Base-by-base conservation (phyloP, 2,888 invertebrate species). In the Lissonota sp. region DNA sequence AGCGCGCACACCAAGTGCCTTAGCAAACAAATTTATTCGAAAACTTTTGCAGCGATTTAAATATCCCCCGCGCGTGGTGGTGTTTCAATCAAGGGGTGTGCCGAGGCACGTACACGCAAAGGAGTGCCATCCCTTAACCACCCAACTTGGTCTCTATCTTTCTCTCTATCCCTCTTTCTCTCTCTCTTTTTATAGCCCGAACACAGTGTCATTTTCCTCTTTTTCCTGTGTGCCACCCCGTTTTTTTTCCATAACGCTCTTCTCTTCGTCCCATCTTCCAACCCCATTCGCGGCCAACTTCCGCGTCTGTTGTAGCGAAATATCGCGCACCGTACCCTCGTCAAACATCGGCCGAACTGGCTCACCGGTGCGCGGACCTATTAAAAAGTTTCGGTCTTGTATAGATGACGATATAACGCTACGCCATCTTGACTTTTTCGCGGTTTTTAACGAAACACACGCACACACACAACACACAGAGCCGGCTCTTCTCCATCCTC, bases 31-130 rank as follows among this genome's bases (percentile, higher is more conserved):
- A 89, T 89, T 89, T 89, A 89, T 89, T 89, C 89, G 85, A 78
- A 85, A 89, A 89, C 86, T 89, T 89, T 89, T 84, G 86, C 88
- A 86, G 73, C 77, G 81, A 88, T 89, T 88, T 89, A 88, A 89
- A 89, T 89, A 87, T 88, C 88, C 87, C 77, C 85, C 55, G 40
- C 63, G 58, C 58, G 53, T 80, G 73, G 69, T 81, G 81, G 86
- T 88, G 89, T 88, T 89, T 89, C 89, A 89, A 89, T 89, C 89
- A 87, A 86, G 88, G 84, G 82, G 71, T 79, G 82, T 78, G 82
- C 81, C 64, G 66, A 77, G 73, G 71, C 75, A 67, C 84, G 85
- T 77, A 85, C 84, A 83, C 84, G 82, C 80, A 64, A 66, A 39
- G 74, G 55, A 73, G 63, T 70, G 6, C 67, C 67, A 73, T 69